These are phyloP conservation scores for Drosophila sordidula DNA, from an alignment of 2,888 invertebrate genomes.

Conservation along the genomic window DNA sequence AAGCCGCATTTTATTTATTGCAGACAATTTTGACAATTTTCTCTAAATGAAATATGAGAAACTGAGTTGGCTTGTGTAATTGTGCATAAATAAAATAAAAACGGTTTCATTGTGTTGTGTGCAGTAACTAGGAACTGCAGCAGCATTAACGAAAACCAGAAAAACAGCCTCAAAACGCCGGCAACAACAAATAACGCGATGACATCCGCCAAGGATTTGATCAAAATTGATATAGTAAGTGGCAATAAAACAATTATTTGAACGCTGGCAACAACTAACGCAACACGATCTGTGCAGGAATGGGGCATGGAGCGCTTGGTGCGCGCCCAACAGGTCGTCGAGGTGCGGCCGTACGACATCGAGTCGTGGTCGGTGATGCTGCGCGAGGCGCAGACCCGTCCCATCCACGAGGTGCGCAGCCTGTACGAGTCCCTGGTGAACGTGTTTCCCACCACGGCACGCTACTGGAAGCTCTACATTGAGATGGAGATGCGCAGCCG, in stretches of 20 bases:
- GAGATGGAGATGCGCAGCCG: conserved; percentile 98
- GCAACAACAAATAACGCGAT: conserved; percentile 56
- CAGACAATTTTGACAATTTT: conserved; percentile 22
- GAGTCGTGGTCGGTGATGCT: conserved; percentile 99
- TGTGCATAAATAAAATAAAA: background rate
- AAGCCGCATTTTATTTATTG: conserved; percentile 58
- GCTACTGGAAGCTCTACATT: conserved; percentile 99
- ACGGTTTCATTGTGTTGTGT: conserved; percentile 3
- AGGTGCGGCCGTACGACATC: conserved; percentile 95
- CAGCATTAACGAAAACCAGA: background rate
- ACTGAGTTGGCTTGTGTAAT: conserved; percentile 6
- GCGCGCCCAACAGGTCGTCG: conserved; percentile 93
- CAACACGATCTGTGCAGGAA: conserved; percentile 86
- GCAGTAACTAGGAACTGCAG: background rate
- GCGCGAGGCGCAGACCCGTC: conserved; percentile 95
- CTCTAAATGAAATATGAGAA: conserved; percentile 22
- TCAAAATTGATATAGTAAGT: conserved; percentile 85
- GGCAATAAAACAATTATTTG: background rate
- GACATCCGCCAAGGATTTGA: conserved; percentile 83
- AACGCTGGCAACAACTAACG: background rate
- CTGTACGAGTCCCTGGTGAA: conserved; percentile 97
- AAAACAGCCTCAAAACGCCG: conserved; percentile 15
- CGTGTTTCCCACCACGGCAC: conserved; percentile 97
- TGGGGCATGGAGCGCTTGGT: conserved; percentile 95
- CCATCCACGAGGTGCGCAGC: conserved; percentile 94